Evolutionary conservation across 2,888 invertebrate genomes (phyloP).

Genomic region (Furcula furcula): DNA sequence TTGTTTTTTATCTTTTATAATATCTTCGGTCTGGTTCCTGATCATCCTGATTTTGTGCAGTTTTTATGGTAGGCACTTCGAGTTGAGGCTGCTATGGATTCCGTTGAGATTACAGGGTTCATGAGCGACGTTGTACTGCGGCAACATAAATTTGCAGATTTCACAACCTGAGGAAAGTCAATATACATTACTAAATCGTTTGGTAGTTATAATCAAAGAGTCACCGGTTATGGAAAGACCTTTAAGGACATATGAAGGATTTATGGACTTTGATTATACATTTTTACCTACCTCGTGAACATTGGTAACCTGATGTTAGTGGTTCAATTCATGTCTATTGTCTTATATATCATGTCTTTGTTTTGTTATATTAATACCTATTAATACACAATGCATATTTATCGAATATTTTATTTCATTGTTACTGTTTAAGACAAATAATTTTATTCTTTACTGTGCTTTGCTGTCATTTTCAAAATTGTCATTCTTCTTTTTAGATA

Average conservation of each 20-base stretch:
- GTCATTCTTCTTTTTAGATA: slow-evolving; percentile 19
- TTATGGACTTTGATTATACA: too few species aligned
- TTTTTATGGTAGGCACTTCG: slow-evolving; percentile 20
- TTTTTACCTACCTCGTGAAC: not conserved
- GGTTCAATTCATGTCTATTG: not conserved
- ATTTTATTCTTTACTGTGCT: not conserved
- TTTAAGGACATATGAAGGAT: too few species aligned
- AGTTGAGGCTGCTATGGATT: not conserved
- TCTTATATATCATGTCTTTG: not conserved
- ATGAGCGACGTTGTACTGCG: slow-evolving; percentile 13
- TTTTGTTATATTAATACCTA: slow-evolving; percentile 1
- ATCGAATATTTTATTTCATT: too few species aligned
- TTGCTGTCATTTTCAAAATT: slow-evolving; percentile 6
- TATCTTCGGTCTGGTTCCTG: slow-evolving; percentile 4
- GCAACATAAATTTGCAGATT: slow-evolving; percentile 28
- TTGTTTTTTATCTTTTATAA: slow-evolving; percentile 5
- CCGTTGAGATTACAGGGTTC: slow-evolving; percentile 4
- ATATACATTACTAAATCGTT: too few species aligned
- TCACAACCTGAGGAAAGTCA: slow-evolving; percentile 31
- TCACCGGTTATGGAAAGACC: too few species aligned
- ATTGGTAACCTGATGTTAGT: not conserved
- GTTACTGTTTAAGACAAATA: slow-evolving; percentile 1
- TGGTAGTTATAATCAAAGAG: too few species aligned
- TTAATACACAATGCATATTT: too few species aligned
- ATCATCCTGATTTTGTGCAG: slow-evolving; percentile 18